Conservation (phyloP, 92 coral and sea anemone species). For the Desmophyllum pertusum region DNA sequence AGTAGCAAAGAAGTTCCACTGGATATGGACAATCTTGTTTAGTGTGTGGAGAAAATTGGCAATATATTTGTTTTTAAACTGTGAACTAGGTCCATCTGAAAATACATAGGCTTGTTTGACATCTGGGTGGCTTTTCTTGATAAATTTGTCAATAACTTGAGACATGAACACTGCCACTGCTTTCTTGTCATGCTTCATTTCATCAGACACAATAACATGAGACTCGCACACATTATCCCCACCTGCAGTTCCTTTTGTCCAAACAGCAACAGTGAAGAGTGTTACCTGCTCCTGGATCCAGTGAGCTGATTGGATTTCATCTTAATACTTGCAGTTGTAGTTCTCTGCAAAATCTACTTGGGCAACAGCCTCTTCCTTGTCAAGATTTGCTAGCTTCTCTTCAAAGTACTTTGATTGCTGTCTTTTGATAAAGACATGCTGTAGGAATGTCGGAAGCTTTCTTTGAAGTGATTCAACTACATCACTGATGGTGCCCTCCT, state of each 20-base stretch:
- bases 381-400: slow-evolving; percentile 44
- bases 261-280: slow-evolving; percentile 61
- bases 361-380: slow-evolving; percentile 51
- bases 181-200: slow-evolving; percentile 64
- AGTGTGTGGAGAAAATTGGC: slow-evolving; percentile 59
- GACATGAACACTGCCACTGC: slow-evolving; percentile 68
- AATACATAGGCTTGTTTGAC: slow-evolving; percentile 49
- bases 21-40: slow-evolving; percentile 45
- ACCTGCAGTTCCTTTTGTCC: slow-evolving; percentile 38
- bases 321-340: slow-evolving; percentile 62
- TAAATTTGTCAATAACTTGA: slow-evolving; percentile 41
- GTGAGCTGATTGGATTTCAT: slow-evolving; percentile 71
- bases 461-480: slow-evolving; percentile 1
- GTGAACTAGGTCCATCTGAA: slow-evolving; percentile 76
- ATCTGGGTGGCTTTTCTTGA: slow-evolving; percentile 51
- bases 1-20: slow-evolving; percentile 77
- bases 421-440: slow-evolving; percentile 30
- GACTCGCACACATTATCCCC: slow-evolving; percentile 44
- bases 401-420: slow-evolving; percentile 54
- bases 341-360: slow-evolving; percentile 79
- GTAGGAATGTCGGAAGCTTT: slow-evolving; percentile 3
- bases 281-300: slow-evolving; percentile 74
- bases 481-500: slow-evolving; percentile 21
- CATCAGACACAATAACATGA: slow-evolving; percentile 58
- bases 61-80: slow-evolving; percentile 75